Evolutionary conservation across 64 coral and sea anemone genomes (phyloP), one percentile per base, ranked within the genome.

Genomic region (Catalaphyllia jardinei): DNA sequence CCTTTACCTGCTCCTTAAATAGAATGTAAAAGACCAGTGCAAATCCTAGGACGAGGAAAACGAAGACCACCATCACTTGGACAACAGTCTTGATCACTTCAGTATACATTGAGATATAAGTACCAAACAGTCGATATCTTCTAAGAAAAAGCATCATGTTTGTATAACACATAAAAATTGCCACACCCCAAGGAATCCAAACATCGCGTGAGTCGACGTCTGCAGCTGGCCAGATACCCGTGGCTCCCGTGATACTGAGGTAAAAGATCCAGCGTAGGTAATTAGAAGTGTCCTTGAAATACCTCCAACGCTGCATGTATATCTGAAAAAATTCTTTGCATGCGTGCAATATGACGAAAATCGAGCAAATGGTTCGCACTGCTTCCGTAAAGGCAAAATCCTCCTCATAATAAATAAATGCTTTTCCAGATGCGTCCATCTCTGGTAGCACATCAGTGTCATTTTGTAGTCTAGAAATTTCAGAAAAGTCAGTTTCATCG

Each of bases 21-120:
- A 95, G 78, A 76, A 95, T 92, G 94, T 78, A 85, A 79, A 95
- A 95, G 10, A 88, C 86, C 77, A 95, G 29, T n/a, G 94, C 89
- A 16, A 88, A 91, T 8, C 89, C 94, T 3, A 71, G 33, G 16
- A 91, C 54, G 16, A 88, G 55, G 71, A 91, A 82, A 61, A 91
- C 2, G 31, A 91, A 91, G 42, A 95, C 86, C 4, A 52, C 46
- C 85, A 95, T 91, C 61, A 95, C 93, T 77, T 65, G 75, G 29
- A 95, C 27, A 54, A 95, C 71, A 31, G 88, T 95, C 18, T 89
- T 90, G 50, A 87, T 50, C 31, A 95, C 94, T 75, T 91, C 94
- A 22, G 91, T 14, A 85, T 91, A 95, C 94, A 95, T 95, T 17
- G 94, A 76, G 28, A 95, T 91, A 62, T 95, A 95, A 22, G 91